A percentile compares a stretch with the other conserved stretches of the same genome.
phyloP scores from a whole-genome alignment of 2,888 invertebrate species.

The Hemistola chrysoprasaria region DNA sequence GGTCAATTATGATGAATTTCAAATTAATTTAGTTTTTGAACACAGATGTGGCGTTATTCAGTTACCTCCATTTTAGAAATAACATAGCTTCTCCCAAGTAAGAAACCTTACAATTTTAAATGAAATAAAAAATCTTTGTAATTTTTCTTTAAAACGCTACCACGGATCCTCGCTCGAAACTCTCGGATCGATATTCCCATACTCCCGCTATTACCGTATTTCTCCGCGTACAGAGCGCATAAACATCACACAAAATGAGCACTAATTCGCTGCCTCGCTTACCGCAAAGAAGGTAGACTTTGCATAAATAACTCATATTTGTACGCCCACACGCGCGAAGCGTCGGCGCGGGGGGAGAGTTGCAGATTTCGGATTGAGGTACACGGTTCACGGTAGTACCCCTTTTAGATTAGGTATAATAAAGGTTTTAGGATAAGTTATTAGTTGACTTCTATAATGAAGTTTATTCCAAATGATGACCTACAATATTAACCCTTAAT shows the following conservation, averaged over 20 bases:
- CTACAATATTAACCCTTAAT: no score
- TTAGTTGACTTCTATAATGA: background rate
- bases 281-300: constrained; percentile 53
- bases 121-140: no score
- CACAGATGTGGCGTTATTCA: no score
- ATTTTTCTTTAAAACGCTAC: background rate
- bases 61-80: no score
- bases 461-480: constrained; percentile 5
- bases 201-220: constrained; percentile 61
- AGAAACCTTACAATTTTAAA: no score
- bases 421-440: constrained; percentile 1
- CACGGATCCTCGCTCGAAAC: background rate
- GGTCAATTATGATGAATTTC: no score
- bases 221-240: constrained; percentile 62
- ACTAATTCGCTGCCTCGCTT: constrained; percentile 65
- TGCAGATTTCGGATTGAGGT: no score
- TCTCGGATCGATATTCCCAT: constrained; percentile 5
- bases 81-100: no score
- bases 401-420: constrained; percentile 53
- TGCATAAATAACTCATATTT: constrained; percentile 81
- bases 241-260: constrained; percentile 74
- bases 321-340: constrained; percentile 51
- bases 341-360: constrained; percentile 17
- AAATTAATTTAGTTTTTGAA: no score
- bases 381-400: no score